These are phyloP conservation scores for Probosciger aterrimus DNA, from an alignment of 2,113 vertebrate species.

Conservation along the genomic window DNA sequence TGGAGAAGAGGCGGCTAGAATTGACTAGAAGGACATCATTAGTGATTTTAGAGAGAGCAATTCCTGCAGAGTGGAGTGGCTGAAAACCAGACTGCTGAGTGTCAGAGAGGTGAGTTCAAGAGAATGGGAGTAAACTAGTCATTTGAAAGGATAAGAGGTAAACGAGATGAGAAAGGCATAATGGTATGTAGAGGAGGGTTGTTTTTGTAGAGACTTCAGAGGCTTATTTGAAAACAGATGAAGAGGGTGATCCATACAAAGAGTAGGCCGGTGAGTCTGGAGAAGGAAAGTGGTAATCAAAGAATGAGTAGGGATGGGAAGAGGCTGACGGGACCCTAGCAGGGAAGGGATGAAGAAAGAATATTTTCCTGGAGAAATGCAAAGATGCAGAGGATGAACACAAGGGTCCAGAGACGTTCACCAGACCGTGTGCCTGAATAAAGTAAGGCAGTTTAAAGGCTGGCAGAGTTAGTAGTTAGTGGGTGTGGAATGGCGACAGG, in stretches of 20 bases:
- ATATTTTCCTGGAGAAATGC: not conserved
- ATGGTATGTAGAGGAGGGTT: conserved; percentile 51
- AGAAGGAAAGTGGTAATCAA: conserved; percentile 16
- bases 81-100: conserved; percentile 63
- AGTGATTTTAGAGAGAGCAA: conserved; percentile 62
- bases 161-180: conserved; percentile 51
- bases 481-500: not conserved
- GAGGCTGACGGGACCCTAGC: not conserved
- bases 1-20: conserved; percentile 46
- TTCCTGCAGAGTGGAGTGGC: conserved; percentile 60
- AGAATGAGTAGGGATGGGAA: not conserved
- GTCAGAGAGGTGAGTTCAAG: conserved; percentile 62
- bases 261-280: not conserved
- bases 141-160: conserved; percentile 61
- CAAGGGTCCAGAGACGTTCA: not conserved
- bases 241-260: conserved; percentile 7
- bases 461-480: not conserved
- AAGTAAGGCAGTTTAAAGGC: not conserved
- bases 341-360: not conserved
- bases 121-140: conserved; percentile 58
- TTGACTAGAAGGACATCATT: conserved; percentile 62
- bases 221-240: conserved; percentile 42
- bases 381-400: not conserved
- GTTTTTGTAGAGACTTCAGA: conserved; percentile 53
- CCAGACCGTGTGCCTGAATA: not conserved